A percentile compares a stretch with the other conserved stretches of the same genome.
These are phyloP conservation scores for Ips typographus DNA, from an alignment of 1,140 invertebrate species.

Conservation along the genomic window DNA sequence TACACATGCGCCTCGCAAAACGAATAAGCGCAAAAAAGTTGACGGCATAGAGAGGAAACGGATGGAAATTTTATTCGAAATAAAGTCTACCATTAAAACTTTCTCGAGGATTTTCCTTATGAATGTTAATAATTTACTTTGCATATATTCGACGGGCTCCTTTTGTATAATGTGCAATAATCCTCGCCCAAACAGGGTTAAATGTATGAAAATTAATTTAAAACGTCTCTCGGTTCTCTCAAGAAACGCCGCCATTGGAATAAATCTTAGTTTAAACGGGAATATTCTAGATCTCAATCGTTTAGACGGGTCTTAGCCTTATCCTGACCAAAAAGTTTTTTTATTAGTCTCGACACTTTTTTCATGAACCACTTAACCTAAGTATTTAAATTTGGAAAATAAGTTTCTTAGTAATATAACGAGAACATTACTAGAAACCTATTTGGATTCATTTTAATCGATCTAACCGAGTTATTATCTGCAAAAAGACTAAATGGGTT, in stretches of 20 bases:
- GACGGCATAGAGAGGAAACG: constrained; percentile 41
- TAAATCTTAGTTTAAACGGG: not conserved
- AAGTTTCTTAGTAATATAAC: no score
- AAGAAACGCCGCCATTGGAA: not conserved
- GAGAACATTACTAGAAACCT: no score
- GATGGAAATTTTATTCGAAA: constrained; percentile 53
- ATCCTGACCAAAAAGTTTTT: no score
- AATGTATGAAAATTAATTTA: constrained; percentile 21
- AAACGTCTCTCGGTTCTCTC: constrained; percentile 9
- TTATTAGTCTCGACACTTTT: no score
- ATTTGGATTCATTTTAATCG: no score
- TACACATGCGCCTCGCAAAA: constrained; percentile 45
- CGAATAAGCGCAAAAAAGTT: constrained; percentile 37
- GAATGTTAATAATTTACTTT: constrained; percentile 54
- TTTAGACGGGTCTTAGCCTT: no score
- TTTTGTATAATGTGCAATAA: constrained; percentile 47
- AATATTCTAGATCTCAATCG: not conserved
- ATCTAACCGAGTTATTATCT: no score
- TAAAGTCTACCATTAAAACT: constrained; percentile 50
- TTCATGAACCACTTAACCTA: no score
- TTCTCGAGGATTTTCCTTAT: constrained; percentile 49
- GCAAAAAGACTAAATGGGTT: no score
- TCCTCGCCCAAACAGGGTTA: constrained; percentile 42
- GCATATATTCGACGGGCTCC: constrained; percentile 40
- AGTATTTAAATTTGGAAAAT: no score